These are phyloP conservation scores for Axea sp. DNA, from an alignment of 2,888 invertebrate genomes.

Conservation along the genomic window DNA sequence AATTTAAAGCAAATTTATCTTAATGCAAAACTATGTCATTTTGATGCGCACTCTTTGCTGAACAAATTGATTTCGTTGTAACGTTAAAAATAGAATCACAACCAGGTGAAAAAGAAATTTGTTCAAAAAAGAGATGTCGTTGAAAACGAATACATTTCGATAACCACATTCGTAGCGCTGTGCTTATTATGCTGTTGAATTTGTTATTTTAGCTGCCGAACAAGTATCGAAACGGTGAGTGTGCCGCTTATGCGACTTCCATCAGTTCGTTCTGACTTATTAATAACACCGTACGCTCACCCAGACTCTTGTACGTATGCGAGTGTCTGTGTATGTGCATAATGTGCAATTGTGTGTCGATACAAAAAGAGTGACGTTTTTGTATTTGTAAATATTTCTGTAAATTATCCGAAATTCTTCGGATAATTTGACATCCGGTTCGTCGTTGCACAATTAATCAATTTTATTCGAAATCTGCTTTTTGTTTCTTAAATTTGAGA, in stretches of 20 bases:
- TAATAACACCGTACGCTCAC: constrained; percentile 58
- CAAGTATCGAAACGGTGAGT: constrained; percentile 73
- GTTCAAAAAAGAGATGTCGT: too few relatives aligned
- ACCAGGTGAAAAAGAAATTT: too few relatives aligned
- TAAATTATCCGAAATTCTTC: constrained; percentile 27
- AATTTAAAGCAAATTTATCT: too few relatives aligned
- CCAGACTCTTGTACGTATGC: constrained; percentile 52
- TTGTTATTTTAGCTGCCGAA: constrained; percentile 76
- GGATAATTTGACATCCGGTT: constrained; percentile 18
- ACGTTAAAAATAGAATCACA: too few relatives aligned
- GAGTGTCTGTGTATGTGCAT: constrained; percentile 30
- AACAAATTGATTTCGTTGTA: too few relatives aligned
- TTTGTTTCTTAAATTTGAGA: constrained; percentile 7
- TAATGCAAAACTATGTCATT: too few relatives aligned
- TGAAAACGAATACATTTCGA: too few relatives aligned
- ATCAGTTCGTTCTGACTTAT: constrained; percentile 60
- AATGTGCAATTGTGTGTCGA: constrained; percentile 19
- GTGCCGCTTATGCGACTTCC: constrained; percentile 61
- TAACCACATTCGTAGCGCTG: constrained; percentile 46
- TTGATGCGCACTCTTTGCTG: too few relatives aligned
- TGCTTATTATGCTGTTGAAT: constrained; percentile 67
- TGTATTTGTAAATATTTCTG: constrained; percentile 8
- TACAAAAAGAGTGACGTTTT: constrained; percentile 29
- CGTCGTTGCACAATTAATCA: constrained; percentile 3
- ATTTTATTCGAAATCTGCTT: constrained; percentile 3